Base-by-base conservation (phyloP, 2,113 vertebrate genomes). In the Anarhynchus alexandrinus region DNA sequence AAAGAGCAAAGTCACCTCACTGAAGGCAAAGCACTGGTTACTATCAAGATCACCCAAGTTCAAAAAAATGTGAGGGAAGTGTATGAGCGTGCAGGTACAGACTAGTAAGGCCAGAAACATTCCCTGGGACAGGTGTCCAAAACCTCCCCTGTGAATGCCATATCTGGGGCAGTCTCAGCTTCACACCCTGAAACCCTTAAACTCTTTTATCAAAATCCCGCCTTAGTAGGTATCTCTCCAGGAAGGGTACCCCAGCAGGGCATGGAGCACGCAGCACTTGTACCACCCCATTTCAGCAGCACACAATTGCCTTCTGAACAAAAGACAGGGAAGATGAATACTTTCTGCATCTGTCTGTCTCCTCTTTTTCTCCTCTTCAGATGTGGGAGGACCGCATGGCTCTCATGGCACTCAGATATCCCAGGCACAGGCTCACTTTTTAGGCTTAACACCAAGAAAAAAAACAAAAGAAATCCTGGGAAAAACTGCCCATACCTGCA, bases 231-330 rank as follows among this genome's bases (percentile, higher is more conserved):
- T 20, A 8, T 59, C 22, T 29, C 65, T 71, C 30, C 55, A 52
- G 27, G 18, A 62, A 65, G 66, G 11, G 34, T 16, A 54, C 10
- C 9, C 10, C 40, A 61, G 32, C 29, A 64, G 62, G 15, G 29
- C 34, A 73, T 0, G 2, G 36, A 36, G 64, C 19, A 5, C 1
- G 2, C 10, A 22, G 67, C 6, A 9, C 62, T 58, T 12, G 15
- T 20, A 62, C 8, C 29, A 17, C 19, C 12, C 23, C 10, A 15
- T 62, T 47, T 79, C 43, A 54, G 26, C 43, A 36, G n/a, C 40
- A 22, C 57, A 22, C 32, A 62, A 6, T 25, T 54, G n/a, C 30
- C 51, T 70, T 49, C 40, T 49, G 57, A 80, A 54, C 36, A 67
- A 52, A 86, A 64, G 26, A 19, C 49, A 34, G 66, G 26, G 51